Base-by-base conservation (phyloP, 2,113 vertebrate species). In the Lutjanus erythropterus region DNA sequence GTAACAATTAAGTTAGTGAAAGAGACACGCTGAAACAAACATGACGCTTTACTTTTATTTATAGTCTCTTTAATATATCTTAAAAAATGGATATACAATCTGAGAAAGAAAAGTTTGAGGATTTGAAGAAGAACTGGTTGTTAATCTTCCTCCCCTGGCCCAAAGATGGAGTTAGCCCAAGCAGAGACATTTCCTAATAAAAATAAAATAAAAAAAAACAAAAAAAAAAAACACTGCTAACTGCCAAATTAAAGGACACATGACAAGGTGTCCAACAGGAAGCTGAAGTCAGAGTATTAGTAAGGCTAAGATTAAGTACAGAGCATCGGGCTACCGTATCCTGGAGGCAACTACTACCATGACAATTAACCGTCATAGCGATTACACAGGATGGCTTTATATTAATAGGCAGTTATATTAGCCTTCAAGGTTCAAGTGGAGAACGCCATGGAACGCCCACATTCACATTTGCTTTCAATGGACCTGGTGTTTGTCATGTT, bases 51-150 rank as follows among this genome's bases (percentile, higher is more conserved):
- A 0, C 19, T 78, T 80, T 61, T 6, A 80, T 80, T 91, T 86
- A 89, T 82, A 91, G 85, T 79, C 82, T 92, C 89, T 94, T 93
- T 91, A 91, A 93, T 92, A 92, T 87, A 88, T 86, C 83, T 92
- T 86, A 89, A 88, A 92, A 93, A 93, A 93, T 87, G 76, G 84
- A 92, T 90, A 90, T 89, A 93, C 93, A 92, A 92, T 93, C 91
- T 92, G 88, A 92, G 91, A 92, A 91, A 86, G 73, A 84, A 88
- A 85, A 71, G 3, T 31, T 83, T 59, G 87, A 85, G 84, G 62
- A 77, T 87, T 81, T 87, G 61, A 90, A 85, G 84, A 89, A 80
- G 61, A 80, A 58, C 69, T 31, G 46, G 25, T 18, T 49, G 52
- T 72, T 75, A 61, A 71, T 85, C 77, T 79, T 76, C 69, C 69